Conservation (phyloP, 2,888 invertebrate genomes). For the Orgyia antiqua region DNA sequence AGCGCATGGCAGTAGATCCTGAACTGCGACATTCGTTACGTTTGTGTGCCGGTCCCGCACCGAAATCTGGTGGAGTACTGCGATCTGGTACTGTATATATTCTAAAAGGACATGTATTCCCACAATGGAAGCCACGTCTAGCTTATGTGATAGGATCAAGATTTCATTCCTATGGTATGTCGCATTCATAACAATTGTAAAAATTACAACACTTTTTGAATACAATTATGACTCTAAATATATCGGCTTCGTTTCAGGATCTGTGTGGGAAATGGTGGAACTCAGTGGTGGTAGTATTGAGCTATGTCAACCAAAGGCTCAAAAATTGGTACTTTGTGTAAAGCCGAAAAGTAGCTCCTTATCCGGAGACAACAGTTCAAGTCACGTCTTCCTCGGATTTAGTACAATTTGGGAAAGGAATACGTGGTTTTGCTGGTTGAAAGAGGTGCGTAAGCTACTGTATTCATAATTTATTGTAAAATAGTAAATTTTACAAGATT, state of each 20-base stretch:
- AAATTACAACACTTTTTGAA: too few relatives aligned
- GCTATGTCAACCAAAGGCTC: conserved; percentile 62
- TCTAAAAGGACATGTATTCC: conserved; percentile 82
- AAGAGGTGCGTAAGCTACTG: conserved; percentile 68
- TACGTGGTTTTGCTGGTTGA: conserved; percentile 81
- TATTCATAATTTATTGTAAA: too few relatives aligned
- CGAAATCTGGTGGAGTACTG: conserved; percentile 58
- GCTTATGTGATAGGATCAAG: conserved; percentile 79
- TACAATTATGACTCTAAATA: too few relatives aligned
- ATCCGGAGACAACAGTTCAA: conserved; percentile 45
- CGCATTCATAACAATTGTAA: not conserved
- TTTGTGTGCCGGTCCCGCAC: conserved; percentile 80
- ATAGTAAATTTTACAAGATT: too few relatives aligned
- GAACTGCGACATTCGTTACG: conserved; percentile 79
- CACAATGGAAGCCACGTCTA: conserved; percentile 81
- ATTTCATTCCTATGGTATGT: conserved; percentile 76
- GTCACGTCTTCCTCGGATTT: conserved; percentile 82
- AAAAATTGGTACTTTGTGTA: conserved; percentile 62
- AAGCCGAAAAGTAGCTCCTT: conserved; percentile 58
- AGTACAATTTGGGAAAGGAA: conserved; percentile 82
- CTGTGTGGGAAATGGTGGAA: conserved; percentile 62
- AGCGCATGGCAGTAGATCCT: conserved; percentile 81
- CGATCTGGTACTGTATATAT: conserved; percentile 75
- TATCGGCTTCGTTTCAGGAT: too few relatives aligned
- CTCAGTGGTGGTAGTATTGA: conserved; percentile 65